These are phyloP conservation scores for Rhingia campestris DNA, from an alignment of 2,888 invertebrate genomes.

Conservation along the genomic window DNA sequence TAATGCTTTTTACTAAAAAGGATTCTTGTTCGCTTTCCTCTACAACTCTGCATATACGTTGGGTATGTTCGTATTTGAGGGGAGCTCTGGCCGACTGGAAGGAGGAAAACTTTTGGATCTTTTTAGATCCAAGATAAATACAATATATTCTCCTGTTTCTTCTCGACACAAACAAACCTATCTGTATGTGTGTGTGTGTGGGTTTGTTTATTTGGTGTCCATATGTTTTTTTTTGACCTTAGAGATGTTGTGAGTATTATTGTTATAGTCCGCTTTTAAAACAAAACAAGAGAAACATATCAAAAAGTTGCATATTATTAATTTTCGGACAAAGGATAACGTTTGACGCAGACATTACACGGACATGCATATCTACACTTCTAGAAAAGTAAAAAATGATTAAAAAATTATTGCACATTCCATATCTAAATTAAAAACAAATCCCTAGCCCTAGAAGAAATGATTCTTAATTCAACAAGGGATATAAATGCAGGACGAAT, in stretches of 20 bases:
- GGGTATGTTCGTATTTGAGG: constrained; percentile 2
- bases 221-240: constrained; percentile 54
- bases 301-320: constrained; percentile 11
- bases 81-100: constrained; percentile 4
- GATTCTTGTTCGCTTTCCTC: constrained; percentile 60
- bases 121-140: constrained; percentile 69
- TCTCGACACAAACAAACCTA: background rate
- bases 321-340: constrained; percentile 23
- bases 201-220: background rate
- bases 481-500: constrained; percentile 19
- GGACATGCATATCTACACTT: background rate
- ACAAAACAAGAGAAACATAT: constrained; percentile 6
- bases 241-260: constrained; percentile 12
- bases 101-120: constrained; percentile 69
- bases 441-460: constrained; percentile 6
- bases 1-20: constrained; percentile 73
- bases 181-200: background rate
- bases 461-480: constrained; percentile 38
- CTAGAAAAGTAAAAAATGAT: constrained; percentile 48
- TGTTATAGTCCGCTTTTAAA: constrained; percentile 26
- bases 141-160: constrained; percentile 30
- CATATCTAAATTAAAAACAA: constrained; percentile 54
- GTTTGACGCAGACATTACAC: background rate
- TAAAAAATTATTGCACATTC: constrained; percentile 10
- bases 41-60: constrained; percentile 2